Conservation (phyloP, 2,113 vertebrate species). For the Festucalex cinctus region DNA sequence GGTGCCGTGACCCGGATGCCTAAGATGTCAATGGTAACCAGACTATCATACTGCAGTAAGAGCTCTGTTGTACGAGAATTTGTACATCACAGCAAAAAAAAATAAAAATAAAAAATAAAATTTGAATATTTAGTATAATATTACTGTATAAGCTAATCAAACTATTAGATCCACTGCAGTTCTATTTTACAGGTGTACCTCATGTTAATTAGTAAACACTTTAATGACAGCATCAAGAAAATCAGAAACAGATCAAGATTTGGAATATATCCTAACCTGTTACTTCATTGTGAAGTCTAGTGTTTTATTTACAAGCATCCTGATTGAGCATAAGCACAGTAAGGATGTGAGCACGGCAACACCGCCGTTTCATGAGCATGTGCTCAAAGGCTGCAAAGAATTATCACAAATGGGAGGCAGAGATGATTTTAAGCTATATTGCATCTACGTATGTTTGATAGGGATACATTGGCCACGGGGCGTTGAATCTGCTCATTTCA, state of each 20-base stretch:
- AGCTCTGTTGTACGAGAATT: too few relatives aligned
- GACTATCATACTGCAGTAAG: too few relatives aligned
- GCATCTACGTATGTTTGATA: not conserved
- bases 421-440: not conserved
- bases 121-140: too few relatives aligned
- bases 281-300: constrained; percentile 31
- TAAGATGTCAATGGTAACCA: too few relatives aligned
- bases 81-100: too few relatives aligned
- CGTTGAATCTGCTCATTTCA: not conserved
- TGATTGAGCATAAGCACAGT: constrained; percentile 18
- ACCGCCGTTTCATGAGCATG: constrained; percentile 1
- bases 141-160: too few relatives aligned
- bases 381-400: constrained; percentile 11
- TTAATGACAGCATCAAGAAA: constrained; percentile 31
- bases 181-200: not conserved
- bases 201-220: not conserved
- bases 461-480: not conserved
- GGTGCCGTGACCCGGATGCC: too few relatives aligned
- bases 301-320: constrained; percentile 38
- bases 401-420: constrained; percentile 14
- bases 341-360: constrained; percentile 7
- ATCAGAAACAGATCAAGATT: constrained; percentile 44
- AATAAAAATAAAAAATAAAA: too few relatives aligned
- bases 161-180: not conserved
- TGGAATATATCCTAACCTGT: constrained; percentile 34